Percentiles rank a stretch among this genome's conserved stretches.
Conservation (phyloP, 2,113 vertebrate genomes). For the Sander vitreus region DNA sequence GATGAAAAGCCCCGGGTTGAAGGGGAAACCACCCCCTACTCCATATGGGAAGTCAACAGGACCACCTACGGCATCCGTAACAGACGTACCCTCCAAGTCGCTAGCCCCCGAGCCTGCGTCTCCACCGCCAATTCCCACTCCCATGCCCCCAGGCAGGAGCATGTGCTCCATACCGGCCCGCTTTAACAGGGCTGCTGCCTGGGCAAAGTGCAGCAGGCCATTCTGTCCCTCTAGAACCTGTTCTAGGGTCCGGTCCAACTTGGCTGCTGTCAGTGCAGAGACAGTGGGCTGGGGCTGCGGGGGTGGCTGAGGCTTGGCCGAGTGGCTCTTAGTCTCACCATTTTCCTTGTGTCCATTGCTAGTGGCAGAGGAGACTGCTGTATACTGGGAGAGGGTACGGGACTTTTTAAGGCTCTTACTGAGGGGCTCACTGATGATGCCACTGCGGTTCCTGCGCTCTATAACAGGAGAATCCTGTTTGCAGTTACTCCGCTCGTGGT, state of each 20-base stretch:
- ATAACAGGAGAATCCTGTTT: constrained; percentile 86
- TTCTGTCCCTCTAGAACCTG: constrained; percentile 96
- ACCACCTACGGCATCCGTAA: constrained; percentile 92
- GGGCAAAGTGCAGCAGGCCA: constrained; percentile 96
- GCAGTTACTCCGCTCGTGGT: constrained; percentile 85
- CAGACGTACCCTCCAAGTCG: constrained; percentile 95
- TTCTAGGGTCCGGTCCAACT: constrained; percentile 94
- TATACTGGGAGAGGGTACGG: constrained; percentile 95
- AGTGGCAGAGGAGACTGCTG: constrained; percentile 88
- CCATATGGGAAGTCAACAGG: constrained; percentile 98
- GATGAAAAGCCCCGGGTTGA: constrained; percentile 99
- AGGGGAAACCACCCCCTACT: constrained; percentile 93
- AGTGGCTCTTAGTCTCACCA: constrained; percentile 89
- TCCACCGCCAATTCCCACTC: constrained; percentile 89
- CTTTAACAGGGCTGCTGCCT: constrained; percentile 96
- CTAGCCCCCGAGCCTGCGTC: constrained; percentile 90
- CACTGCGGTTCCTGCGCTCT: constrained; percentile 95
- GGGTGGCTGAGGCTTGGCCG: constrained; percentile 91
- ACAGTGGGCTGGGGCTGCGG: constrained; percentile 86
- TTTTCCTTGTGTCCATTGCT: constrained; percentile 89
- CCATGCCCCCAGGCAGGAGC: constrained; percentile 93
- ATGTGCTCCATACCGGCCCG: constrained; percentile 98
- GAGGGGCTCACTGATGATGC: constrained; percentile 97
- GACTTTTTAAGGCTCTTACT: constrained; percentile 98
- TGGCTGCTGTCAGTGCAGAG: constrained; percentile 86